Percentiles rank a stretch among this genome's conserved stretches.
These are phyloP conservation scores for Nothobranchius kuhntae DNA, from an alignment of 2,113 vertebrate genomes.

Conservation along the genomic window DNA sequence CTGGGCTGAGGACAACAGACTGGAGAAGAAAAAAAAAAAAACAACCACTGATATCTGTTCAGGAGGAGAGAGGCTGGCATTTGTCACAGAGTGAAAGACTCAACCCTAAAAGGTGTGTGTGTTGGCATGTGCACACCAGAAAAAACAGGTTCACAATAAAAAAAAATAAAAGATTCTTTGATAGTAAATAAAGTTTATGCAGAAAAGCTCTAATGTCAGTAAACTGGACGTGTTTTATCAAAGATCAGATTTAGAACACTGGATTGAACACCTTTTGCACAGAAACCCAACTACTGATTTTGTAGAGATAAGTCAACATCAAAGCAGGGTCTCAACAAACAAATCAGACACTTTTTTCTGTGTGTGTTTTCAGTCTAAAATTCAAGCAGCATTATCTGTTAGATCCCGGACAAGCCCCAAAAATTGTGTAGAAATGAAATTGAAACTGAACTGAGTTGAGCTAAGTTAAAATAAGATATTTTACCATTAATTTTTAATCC, in stretches of 20 bases:
- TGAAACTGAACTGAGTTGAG: no score
- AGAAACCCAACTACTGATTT: no score
- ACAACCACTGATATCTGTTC: slow-evolving; percentile 61
- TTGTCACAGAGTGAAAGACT: slow-evolving; percentile 55
- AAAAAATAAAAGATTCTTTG: background rate
- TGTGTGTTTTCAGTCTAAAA: no score
- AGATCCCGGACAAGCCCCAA: background rate
- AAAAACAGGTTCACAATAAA: background rate
- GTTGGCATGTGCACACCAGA: background rate
- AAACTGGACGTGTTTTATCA: no score
- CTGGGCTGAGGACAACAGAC: slow-evolving; percentile 59
- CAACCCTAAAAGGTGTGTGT: slow-evolving; percentile 13
- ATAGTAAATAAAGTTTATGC: background rate
- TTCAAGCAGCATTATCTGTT: background rate
- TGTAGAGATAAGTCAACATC: no score
- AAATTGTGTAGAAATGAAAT: background rate
- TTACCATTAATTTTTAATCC: no score
- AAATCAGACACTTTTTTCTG: no score
- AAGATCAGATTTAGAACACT: no score
- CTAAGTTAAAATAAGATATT: no score
- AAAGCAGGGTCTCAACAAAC: no score
- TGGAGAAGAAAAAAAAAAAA: slow-evolving; percentile 66
- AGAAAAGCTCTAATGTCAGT: background rate
- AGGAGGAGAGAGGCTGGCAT: slow-evolving; percentile 53
- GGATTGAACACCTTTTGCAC: no score